Evolutionary conservation across 2,888 invertebrate genomes (phyloP), one percentile per base, ranked within the genome.

Genomic region (Meloe dianella): DNA sequence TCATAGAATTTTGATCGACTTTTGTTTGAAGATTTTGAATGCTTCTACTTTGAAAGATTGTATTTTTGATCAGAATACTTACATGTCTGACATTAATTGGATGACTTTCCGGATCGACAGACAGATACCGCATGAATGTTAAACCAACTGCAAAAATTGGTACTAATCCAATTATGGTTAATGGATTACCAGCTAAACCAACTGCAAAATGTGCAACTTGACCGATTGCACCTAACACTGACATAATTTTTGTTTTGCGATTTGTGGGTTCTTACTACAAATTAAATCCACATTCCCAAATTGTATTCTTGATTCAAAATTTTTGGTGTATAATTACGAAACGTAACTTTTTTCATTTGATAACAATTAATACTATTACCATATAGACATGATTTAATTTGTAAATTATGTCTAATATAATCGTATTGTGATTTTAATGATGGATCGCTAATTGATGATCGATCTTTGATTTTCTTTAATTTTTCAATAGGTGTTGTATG

Each of bases 121-220:
- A 89, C 82, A 91, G 89, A 85, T 95, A 95, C 79, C 91, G 89
- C 86, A 92, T 91, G 82, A 91, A 91, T 76, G 93, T 90, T 82
- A 94, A 86, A 77, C 93, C 93, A 75, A 93, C 89, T 71, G 93
- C 92, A 82, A 94, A 87, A 76, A 94, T 87, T 76, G 94, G 94
- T 82, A 94, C 89, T 83, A 94, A 86, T 76, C 93, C 89, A 83
- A 91, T 86, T 81, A 91, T 84, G 73, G 88, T 87, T 83, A 91
- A 86, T 70, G 85, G 79, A 80, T 83, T 81, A 75, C 80, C 75
- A 64, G 80, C 78, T 12, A 83, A 67, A 35, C 82, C 80, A 24
- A 81, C 73, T 9, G 82, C 82, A 29, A 81, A 75, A 69, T 77
- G 77, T 30, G 82, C 84, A 56, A 85, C 76, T 38, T 82, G 81